Conservation (phyloP, 1,140 invertebrate genomes). For the Drosophila mojavensis region DNA sequence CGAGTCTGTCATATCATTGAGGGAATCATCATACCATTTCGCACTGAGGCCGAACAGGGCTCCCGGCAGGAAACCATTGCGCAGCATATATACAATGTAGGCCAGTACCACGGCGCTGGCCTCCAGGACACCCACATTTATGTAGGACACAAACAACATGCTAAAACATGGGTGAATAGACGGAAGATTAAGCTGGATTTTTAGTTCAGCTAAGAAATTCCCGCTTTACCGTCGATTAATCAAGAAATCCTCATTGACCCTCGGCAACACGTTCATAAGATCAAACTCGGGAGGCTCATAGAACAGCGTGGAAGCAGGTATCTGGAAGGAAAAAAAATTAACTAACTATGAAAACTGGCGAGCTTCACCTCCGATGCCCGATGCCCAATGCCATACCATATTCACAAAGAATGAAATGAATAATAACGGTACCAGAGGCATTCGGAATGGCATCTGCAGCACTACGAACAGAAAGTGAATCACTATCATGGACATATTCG, state of each 20-base stretch:
- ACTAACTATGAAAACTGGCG: neutral
- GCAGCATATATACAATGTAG: constrained; percentile 52
- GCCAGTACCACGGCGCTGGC: constrained; percentile 38
- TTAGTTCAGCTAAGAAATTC: neutral
- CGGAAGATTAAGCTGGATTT: too few species aligned
- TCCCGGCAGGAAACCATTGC: constrained; percentile 47
- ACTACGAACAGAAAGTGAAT: constrained; percentile 1
- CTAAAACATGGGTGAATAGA: constrained; percentile 4
- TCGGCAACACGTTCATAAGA: constrained; percentile 52
- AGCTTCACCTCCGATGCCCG: too few species aligned
- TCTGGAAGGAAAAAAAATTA: constrained; percentile 9
- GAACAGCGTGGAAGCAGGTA: constrained; percentile 43
- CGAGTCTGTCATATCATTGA: constrained; percentile 48
- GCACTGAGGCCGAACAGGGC: constrained; percentile 15
- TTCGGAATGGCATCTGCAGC: constrained; percentile 33
- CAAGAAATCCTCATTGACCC: constrained; percentile 45
- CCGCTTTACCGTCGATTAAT: constrained; percentile 46
- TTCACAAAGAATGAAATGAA: constrained; percentile 34
- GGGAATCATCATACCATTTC: constrained; percentile 26
- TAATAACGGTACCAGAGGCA: constrained; percentile 24
- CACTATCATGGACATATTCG: constrained; percentile 24
- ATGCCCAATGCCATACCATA: constrained; percentile 37
- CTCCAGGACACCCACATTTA: constrained; percentile 54
- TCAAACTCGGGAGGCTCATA: constrained; percentile 41
- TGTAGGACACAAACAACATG: constrained; percentile 39